These are phyloP conservation scores for Axinella damicornis DNA, from an alignment of 37 sponge, comb jelly and placozoan genomes.

Conservation along the genomic window DNA sequence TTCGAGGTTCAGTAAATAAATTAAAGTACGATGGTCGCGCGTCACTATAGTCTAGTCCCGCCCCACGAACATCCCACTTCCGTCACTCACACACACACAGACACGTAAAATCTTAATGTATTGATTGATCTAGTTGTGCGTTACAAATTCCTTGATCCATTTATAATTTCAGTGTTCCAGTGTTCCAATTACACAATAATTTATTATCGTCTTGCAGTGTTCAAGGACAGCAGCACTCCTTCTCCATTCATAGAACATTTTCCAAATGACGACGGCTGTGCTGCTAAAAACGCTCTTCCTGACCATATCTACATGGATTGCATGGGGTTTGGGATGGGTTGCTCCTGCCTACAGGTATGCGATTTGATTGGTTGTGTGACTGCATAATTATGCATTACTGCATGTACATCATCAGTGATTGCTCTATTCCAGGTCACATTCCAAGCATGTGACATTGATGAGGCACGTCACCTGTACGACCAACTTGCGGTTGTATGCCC, in stretches of 20 bases:
- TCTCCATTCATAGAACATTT: constrained; percentile 78
- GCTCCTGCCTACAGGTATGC: constrained; percentile 89
- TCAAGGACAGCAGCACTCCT: constrained; percentile 70
- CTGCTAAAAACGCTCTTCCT: constrained; percentile 62
- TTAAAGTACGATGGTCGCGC: no score
- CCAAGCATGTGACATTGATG: constrained; percentile 87
- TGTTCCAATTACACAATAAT: not conserved
- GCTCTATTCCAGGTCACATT: constrained; percentile 76
- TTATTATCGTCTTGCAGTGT: constrained; percentile 24
- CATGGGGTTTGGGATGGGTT: constrained; percentile 99
- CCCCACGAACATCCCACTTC: no score
- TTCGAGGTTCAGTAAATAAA: no score
- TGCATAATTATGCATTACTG: not conserved
- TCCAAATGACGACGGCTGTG: constrained; percentile 65
- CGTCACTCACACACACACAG: no score
- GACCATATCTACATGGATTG: constrained; percentile 97
- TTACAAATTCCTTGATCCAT: no score
- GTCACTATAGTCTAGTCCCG: no score
- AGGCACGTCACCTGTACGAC: constrained; percentile 90
- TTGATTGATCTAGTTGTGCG: no score
- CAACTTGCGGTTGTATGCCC: constrained; percentile 92
- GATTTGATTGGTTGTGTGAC: not conserved
- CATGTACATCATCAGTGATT: no score
- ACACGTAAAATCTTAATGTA: no score
- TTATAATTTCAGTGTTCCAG: no score